phyloP scores from a whole-genome alignment of 2,888 invertebrate genomes.

The Tanytarsus gracilentus region DNA sequence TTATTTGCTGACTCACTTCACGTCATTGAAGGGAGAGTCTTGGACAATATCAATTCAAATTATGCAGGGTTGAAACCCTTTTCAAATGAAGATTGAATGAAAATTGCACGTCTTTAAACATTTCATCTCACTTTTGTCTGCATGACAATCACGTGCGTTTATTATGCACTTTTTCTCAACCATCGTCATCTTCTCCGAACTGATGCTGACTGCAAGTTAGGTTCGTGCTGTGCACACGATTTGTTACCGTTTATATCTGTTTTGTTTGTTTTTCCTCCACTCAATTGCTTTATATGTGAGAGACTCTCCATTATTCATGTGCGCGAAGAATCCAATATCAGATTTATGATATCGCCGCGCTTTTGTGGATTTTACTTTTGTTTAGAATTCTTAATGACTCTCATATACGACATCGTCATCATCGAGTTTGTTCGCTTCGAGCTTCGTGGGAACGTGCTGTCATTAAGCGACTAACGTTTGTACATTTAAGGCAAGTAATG shows the following conservation, averaged over 20 bases:
- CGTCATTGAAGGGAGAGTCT: no score
- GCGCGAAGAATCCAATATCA: constrained; percentile 1
- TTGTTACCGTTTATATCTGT: constrained; percentile 7
- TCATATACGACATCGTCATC: neutral
- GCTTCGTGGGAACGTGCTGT: constrained; percentile 29
- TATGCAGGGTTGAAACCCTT: no score
- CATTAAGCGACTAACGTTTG: constrained; percentile 13
- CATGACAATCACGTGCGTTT: no score
- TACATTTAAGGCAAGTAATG: constrained; percentile 15
- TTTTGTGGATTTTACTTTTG: neutral
- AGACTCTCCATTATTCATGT: constrained; percentile 4
- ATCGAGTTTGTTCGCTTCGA: constrained; percentile 12
- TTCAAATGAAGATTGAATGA: no score
- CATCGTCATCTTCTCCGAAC: no score
- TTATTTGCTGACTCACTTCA: no score
- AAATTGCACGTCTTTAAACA: no score
- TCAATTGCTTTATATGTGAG: no score
- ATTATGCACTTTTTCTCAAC: no score
- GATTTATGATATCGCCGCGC: constrained; percentile 20
- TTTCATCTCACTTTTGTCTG: no score
- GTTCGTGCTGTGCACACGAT: constrained; percentile 30
- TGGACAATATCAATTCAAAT: no score
- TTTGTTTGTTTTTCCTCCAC: constrained; percentile 6
- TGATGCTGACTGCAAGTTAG: constrained; percentile 14
- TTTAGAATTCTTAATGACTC: constrained; percentile 23